phyloP scores from a whole-genome alignment of 1,140 invertebrate genomes.

The Spodoptera litura region DNA sequence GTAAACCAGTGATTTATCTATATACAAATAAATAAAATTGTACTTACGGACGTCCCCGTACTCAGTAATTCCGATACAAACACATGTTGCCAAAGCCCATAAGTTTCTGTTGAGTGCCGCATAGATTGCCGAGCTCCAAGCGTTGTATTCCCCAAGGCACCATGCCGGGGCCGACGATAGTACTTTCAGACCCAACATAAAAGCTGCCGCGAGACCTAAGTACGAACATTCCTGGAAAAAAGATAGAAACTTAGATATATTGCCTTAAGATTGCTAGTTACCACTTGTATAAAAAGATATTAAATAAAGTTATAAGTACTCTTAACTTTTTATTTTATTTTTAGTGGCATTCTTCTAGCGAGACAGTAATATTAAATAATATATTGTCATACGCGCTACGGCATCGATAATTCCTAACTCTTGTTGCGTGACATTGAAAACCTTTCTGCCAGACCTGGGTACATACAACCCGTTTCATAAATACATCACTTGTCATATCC shows the following conservation, averaged over 20 bases:
- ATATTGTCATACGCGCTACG: no score
- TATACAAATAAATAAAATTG: slow-evolving; percentile 1
- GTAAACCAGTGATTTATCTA: background rate
- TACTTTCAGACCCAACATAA: slow-evolving; percentile 5
- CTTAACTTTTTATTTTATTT: no score
- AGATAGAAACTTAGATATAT: background rate
- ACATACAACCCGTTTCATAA: background rate
- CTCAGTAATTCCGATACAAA: slow-evolving; percentile 22
- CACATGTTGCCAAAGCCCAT: slow-evolving; percentile 26
- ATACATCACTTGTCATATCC: background rate
- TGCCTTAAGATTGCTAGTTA: no score
- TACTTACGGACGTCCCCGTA: slow-evolving; percentile 42
- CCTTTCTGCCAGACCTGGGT: background rate
- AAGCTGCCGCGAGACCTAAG: slow-evolving; percentile 13
- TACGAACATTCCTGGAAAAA: slow-evolving; percentile 15
- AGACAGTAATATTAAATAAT: no score
- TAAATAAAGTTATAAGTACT: no score
- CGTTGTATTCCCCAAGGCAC: slow-evolving; percentile 26
- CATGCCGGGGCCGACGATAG: slow-evolving; percentile 2
- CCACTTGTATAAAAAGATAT: no score
- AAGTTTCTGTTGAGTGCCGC: slow-evolving; percentile 18
- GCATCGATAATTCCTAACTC: no score
- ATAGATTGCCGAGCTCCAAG: slow-evolving; percentile 16
- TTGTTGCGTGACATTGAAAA: background rate
- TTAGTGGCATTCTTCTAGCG: no score